Evolutionary conservation across 2,113 vertebrate species (phyloP).

Genomic region (Saimiri boliviensis): DNA sequence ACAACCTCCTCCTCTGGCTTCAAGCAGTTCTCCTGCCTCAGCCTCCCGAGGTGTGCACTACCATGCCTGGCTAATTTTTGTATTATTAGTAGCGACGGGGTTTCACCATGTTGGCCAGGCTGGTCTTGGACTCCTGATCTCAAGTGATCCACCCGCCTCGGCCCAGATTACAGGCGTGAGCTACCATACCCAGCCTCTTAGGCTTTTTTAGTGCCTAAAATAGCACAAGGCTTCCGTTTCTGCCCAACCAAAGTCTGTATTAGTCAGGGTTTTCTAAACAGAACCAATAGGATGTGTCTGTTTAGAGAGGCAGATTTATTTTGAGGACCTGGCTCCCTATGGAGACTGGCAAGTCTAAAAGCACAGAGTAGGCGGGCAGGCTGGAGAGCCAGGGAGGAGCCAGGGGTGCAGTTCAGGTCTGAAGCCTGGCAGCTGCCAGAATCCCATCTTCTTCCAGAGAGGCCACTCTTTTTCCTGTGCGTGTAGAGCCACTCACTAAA

Average conservation of each 20-base stretch:
- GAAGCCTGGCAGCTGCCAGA: not conserved
- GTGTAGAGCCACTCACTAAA: not conserved
- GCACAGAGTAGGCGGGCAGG: not conserved
- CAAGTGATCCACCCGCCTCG: too few species aligned
- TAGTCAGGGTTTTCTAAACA: not conserved
- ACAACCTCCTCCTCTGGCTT: too few species aligned
- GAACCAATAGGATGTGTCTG: not conserved
- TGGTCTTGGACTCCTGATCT: too few species aligned
- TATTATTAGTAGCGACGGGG: too few species aligned
- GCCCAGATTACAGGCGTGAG: too few species aligned
- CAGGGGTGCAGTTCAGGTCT: not conserved
- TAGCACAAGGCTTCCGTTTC: not conserved
- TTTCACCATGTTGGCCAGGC: too few species aligned
- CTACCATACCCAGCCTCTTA: not conserved
- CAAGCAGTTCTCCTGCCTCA: too few species aligned
- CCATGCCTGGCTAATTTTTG: too few species aligned
- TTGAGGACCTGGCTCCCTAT: not conserved
- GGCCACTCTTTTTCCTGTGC: not conserved
- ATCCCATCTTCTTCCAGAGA: not conserved
- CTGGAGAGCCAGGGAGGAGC: not conserved
- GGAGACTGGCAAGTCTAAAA: not conserved
- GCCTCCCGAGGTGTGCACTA: too few species aligned
- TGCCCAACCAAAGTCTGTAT: not conserved
- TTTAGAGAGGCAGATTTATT: slow-evolving; percentile 13
- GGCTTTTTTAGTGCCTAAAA: slow-evolving; percentile 26